Percentiles rank a stretch among this genome's conserved stretches.
Conservation (phyloP, 2,888 invertebrate genomes). For the Boloria selene region DNA sequence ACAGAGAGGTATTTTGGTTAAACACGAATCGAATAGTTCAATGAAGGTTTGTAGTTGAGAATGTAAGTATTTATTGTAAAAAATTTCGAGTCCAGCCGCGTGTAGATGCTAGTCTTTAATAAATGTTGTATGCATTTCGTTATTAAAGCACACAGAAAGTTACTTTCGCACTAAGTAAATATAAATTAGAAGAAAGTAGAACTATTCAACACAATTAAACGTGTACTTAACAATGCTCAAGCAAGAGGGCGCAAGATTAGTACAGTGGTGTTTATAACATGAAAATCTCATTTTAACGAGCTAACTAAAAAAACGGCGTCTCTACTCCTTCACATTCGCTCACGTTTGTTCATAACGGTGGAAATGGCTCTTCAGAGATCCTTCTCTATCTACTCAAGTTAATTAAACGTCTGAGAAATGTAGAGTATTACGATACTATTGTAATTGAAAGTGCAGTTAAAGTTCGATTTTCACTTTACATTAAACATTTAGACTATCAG, state of each 20-base stretch:
- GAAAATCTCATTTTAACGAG: conserved; percentile 40
- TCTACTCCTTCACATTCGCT: conserved; percentile 51
- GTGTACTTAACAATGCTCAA: conserved; percentile 16
- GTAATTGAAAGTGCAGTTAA: no score
- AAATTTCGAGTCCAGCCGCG: no score
- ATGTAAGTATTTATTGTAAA: no score
- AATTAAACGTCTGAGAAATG: conserved; percentile 62
- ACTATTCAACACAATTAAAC: conserved; percentile 19
- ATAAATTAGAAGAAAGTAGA: conserved; percentile 1
- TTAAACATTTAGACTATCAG: no score
- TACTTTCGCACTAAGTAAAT: background rate
- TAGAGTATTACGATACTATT: conserved; percentile 51
- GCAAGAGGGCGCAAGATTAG: conserved; percentile 28
- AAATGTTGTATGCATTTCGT: no score
- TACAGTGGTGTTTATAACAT: conserved; percentile 26
- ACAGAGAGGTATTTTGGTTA: no score
- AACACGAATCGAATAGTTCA: no score
- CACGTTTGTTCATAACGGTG: conserved; percentile 63
- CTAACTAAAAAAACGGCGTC: conserved; percentile 33
- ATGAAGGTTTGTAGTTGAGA: no score
- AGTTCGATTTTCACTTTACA: no score
- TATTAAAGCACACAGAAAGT: background rate
- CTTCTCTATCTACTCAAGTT: conserved; percentile 53
- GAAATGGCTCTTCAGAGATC: conserved; percentile 51
- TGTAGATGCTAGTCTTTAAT: no score